Evolutionary conservation across 2,888 invertebrate species (phyloP).

Genomic region (Nudaria mundana): DNA sequence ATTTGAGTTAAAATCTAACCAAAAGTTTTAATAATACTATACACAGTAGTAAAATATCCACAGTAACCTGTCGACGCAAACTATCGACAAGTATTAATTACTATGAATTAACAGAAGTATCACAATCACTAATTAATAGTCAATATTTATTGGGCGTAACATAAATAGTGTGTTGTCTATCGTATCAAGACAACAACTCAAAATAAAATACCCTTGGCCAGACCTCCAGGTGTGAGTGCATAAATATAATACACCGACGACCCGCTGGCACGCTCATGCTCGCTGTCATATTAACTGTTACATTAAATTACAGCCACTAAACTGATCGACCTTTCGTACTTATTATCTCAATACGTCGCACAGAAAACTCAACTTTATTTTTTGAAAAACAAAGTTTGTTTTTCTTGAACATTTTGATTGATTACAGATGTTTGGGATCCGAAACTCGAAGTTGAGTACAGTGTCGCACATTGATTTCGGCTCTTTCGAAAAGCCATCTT

Average conservation of each 20-base stretch:
- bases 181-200: constrained; percentile 65
- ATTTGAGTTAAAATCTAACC: too few relatives aligned
- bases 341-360: constrained; percentile 49
- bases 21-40: too few relatives aligned
- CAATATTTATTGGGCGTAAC: constrained; percentile 68
- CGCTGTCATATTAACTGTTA: constrained; percentile 81
- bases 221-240: constrained; percentile 81
- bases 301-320: constrained; percentile 78
- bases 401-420: constrained; percentile 10
- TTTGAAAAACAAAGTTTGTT: constrained; percentile 9
- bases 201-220: constrained; percentile 66
- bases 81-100: constrained; percentile 58
- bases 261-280: constrained; percentile 78
- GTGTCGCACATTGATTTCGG: constrained; percentile 80
- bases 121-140: constrained; percentile 76
- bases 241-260: constrained; percentile 75
- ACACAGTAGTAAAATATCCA: constrained; percentile 18
- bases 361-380: constrained; percentile 32
- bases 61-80: constrained; percentile 31
- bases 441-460: constrained; percentile 45
- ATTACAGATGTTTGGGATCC: constrained; percentile 35
- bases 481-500: constrained; percentile 75
- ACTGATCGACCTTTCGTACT: constrained; percentile 64
- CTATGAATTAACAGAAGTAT: constrained; percentile 71
- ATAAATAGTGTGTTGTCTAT: constrained; percentile 71